Evolutionary conservation across 2,888 invertebrate species (phyloP), one percentile per base, ranked within the genome.

Genomic region (Plagodis pulveraria): DNA sequence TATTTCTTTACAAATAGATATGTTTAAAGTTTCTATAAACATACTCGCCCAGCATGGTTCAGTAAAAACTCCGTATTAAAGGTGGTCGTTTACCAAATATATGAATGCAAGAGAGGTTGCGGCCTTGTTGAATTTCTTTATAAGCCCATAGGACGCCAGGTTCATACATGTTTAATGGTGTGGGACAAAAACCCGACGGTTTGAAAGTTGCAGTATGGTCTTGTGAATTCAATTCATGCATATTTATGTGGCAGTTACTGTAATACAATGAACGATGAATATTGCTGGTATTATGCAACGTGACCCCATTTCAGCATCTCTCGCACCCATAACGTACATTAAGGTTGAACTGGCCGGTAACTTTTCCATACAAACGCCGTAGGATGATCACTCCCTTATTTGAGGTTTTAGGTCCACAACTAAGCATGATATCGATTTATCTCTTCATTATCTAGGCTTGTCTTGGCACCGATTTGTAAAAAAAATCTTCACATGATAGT

Each of bases 171-270:
- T 85, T 87, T 86, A 90, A 87, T 83, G 72, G 66, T 62, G 68
- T 66, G 76, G 69, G 76, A 83, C 84, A 90, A 91, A 90, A 90
- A 89, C 78, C 79, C 73, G 81, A 80, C 83, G 81, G 76, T 83
- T 84, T 83, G 80, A 84, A 84, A 81, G 84, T 80, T 79, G 73
- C 73, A 73, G 79, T 81, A 83, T 78, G 81, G 78, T 79, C 76
- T 80, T 74, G 76, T 75, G 78, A 78, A 76, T 79, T 80, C 80
- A 78, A 78, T 81, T 83, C 88, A 89, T 90, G 83, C 84, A 90
- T 90, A 90, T 89, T 86, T 84, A 89, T 87, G 83, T 70, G 75
- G 78, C 81, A 87, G 89, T 89, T 89, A 87, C 85, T 83, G 80
- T 81, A 84, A 84, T 86, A 87, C 87, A 89, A 89, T 89, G 84